phyloP scores from a whole-genome alignment of 2,113 vertebrate species.

The Urocitellus parryii region DNA sequence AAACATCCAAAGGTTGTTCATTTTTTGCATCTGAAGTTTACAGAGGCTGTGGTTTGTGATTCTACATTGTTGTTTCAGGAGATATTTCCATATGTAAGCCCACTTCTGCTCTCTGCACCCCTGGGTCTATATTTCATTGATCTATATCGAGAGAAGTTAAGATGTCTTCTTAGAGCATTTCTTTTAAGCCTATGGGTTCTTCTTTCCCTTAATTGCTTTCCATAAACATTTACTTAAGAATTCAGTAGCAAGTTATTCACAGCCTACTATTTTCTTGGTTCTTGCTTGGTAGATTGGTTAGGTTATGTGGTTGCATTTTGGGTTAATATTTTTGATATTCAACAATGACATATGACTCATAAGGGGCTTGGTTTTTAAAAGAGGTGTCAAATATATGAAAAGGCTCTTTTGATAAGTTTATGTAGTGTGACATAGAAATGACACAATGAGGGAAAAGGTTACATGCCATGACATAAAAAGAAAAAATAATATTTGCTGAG shows the following conservation, averaged over 20 bases:
- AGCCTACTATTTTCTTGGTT: not conserved
- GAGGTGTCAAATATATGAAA: conserved; percentile 1
- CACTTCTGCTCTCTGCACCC: not conserved
- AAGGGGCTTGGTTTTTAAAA: conserved; percentile 30
- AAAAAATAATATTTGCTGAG: conserved; percentile 69
- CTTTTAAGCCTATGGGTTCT: not conserved
- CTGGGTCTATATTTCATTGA: not conserved
- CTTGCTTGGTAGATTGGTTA: conserved; percentile 7
- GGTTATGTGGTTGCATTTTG: not conserved
- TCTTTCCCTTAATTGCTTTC: not conserved
- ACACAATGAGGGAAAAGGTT: conserved; percentile 1
- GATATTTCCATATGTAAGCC: not conserved
- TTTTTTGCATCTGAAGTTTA: not conserved
- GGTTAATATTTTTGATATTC: conserved; percentile 22
- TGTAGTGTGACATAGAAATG: not conserved
- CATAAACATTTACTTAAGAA: conserved; percentile 28
- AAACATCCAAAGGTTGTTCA: not conserved
- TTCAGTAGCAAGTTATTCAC: not conserved
- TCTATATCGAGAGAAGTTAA: not conserved
- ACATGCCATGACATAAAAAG: conserved; percentile 60
- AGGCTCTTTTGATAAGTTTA: conserved; percentile 53
- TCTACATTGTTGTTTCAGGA: conserved; percentile 13
- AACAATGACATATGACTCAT: conserved; percentile 51
- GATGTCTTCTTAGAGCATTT: not conserved
- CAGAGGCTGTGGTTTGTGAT: not conserved